A percentile compares a stretch with the other conserved stretches of the same genome.
These are phyloP conservation scores for Dendrolimus kikuchii DNA, from an alignment of 1,140 invertebrate species.

Conservation along the genomic window DNA sequence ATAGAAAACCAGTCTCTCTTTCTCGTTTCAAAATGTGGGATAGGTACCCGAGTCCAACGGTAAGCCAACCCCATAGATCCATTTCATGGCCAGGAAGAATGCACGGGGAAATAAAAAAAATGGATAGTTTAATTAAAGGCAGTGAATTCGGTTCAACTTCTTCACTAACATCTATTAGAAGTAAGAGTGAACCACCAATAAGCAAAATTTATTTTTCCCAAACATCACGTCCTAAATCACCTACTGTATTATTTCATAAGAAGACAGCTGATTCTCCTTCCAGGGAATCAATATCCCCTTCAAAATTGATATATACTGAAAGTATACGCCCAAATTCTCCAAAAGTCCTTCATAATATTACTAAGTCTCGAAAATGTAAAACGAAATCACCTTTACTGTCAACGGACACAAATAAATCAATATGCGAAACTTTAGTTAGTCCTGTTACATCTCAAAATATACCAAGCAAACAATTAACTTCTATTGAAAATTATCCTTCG, in stretches of 20 bases:
- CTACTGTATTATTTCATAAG: slow-evolving; percentile 41
- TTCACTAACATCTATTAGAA: slow-evolving; percentile 58
- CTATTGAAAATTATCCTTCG: slow-evolving; percentile 21
- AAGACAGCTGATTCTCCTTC: slow-evolving; percentile 1
- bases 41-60: slow-evolving; percentile 52
- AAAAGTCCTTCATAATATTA: slow-evolving; percentile 19
- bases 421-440: no score
- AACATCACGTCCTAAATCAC: slow-evolving; percentile 60
- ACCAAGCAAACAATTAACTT: no score
- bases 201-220: slow-evolving; percentile 68
- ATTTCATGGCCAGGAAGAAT: slow-evolving; percentile 68
- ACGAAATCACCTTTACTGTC: slow-evolving; percentile 2
- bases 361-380: slow-evolving; percentile 6
- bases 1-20: slow-evolving; percentile 80
- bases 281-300: slow-evolving; percentile 37
- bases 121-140: slow-evolving; percentile 50
- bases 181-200: slow-evolving; percentile 70
- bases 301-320: slow-evolving; percentile 45
- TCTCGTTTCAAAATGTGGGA: slow-evolving; percentile 82
- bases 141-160: slow-evolving; percentile 52
- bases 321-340: slow-evolving; percentile 39
- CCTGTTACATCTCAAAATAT: no score
- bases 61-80: slow-evolving; percentile 44
- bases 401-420: slow-evolving; percentile 6
- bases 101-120: slow-evolving; percentile 48